phyloP scores from a whole-genome alignment of 2,797 vertebrate genomes.

The Australoheros facetus region DNA sequence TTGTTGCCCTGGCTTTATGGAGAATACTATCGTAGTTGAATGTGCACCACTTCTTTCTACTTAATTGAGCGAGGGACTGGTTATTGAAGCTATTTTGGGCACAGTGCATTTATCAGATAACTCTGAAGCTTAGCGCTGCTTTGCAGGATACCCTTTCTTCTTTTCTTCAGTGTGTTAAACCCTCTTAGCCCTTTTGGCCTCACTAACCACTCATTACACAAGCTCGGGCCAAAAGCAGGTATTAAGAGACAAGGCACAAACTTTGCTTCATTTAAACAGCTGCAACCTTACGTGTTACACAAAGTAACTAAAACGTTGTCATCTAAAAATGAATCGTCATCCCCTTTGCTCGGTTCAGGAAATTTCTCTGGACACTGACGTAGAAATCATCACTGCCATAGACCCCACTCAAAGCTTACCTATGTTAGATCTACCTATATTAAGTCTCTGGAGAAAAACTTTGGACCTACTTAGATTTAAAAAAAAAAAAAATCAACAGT shows the following conservation, averaged over 20 bases:
- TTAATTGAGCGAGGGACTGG: not conserved
- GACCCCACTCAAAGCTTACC: not conserved
- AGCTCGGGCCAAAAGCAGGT: not conserved
- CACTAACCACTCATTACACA: not conserved
- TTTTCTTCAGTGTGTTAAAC: slow-evolving; percentile 64
- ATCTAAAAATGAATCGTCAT: not conserved
- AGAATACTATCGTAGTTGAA: not conserved
- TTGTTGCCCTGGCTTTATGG: not conserved
- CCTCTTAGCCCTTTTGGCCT: slow-evolving; percentile 39
- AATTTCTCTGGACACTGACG: not conserved
- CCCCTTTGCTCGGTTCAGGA: not conserved
- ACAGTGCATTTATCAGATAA: slow-evolving; percentile 69
- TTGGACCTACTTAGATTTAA: no score
- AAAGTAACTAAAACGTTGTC: not conserved
- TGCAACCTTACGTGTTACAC: no score
- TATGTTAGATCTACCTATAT: not conserved
- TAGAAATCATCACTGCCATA: no score
- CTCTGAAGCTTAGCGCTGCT: slow-evolving; percentile 48
- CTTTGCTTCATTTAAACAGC: no score
- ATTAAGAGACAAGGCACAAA: not conserved
- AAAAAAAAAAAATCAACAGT: no score
- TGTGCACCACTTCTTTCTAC: not conserved
- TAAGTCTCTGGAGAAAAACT: not conserved
- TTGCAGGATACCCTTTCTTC: slow-evolving; percentile 52
- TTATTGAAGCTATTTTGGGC: slow-evolving; percentile 43